A percentile compares a stretch with the other conserved stretches of the same genome.
Conservation (phyloP, 2,797 vertebrate species). For the Trichosurus vulpecula region DNA sequence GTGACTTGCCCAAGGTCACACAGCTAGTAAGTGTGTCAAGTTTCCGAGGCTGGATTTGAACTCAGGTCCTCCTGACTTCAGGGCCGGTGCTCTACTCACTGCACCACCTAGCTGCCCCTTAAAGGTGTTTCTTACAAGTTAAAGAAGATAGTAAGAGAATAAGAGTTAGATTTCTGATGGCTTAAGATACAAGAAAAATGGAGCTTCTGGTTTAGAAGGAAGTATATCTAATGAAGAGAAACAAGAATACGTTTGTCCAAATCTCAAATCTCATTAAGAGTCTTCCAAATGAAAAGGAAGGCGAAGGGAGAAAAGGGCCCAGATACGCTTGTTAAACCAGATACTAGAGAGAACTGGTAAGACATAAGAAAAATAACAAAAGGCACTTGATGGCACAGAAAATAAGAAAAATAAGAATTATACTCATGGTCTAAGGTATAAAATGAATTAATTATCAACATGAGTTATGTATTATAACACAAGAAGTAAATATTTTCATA, state of each 20-base stretch:
- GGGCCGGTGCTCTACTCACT: no score
- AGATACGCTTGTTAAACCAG: not conserved
- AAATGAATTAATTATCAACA: not conserved
- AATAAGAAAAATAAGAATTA: not conserved
- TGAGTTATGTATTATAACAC: not conserved
- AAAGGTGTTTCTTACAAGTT: not conserved
- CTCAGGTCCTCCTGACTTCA: no score
- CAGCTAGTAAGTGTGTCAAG: no score
- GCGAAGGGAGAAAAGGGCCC: not conserved
- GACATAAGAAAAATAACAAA: not conserved
- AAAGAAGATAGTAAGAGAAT: not conserved
- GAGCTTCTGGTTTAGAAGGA: not conserved
- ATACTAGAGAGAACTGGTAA: not conserved
- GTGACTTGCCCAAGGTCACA: no score
- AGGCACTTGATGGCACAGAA: not conserved
- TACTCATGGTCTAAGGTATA: not conserved
- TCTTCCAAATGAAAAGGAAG: not conserved
- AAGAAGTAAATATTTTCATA: not conserved
- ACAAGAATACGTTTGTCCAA: no score
- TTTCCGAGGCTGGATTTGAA: no score
- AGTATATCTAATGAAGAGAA: not conserved
- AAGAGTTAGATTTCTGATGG: not conserved
- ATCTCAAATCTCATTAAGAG: no score
- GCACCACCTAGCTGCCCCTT: no score
- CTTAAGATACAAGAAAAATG: not conserved